Percentiles rank a stretch among this genome's conserved stretches.
These are phyloP conservation scores for Tiliacea citrago DNA, from an alignment of 2,888 invertebrate genomes.

Conservation along the genomic window DNA sequence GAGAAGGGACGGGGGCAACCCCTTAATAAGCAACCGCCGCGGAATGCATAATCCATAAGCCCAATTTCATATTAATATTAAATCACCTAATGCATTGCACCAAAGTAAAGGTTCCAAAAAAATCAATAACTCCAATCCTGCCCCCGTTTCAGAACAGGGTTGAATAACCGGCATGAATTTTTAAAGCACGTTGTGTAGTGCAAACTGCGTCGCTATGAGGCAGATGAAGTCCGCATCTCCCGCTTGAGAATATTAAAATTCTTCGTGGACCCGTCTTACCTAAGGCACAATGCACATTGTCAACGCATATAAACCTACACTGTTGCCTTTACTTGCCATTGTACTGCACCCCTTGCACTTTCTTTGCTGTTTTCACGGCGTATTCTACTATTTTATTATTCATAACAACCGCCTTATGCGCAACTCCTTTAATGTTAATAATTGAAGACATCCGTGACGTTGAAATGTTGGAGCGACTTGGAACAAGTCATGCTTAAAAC, in stretches of 20 bases:
- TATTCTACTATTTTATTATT: constrained; percentile 88
- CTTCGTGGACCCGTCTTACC: constrained; percentile 70
- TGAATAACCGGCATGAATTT: constrained; percentile 78
- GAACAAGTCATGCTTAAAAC: constrained; percentile 69
- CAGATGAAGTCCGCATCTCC: constrained; percentile 75
- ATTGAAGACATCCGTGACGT: constrained; percentile 86
- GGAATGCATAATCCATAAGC: constrained; percentile 28
- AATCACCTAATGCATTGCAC: constrained; percentile 42
- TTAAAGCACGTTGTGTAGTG: constrained; percentile 76
- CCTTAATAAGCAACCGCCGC: constrained; percentile 1
- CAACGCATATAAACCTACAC: constrained; percentile 87
- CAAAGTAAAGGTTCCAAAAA: constrained; percentile 38
- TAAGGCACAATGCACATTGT: constrained; percentile 88
- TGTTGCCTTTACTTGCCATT: constrained; percentile 89
- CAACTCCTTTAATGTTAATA: constrained; percentile 86
- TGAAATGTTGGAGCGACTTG: constrained; percentile 69
- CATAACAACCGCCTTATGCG: constrained; percentile 86
- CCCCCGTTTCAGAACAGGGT: constrained; percentile 66
- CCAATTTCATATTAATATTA: constrained; percentile 48
- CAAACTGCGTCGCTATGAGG: constrained; percentile 76
- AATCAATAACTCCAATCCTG: constrained; percentile 63
- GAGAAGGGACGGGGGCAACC: neutral
- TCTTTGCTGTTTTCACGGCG: constrained; percentile 85
- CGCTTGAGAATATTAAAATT: constrained; percentile 77
- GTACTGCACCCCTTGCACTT: constrained; percentile 85